Conservation (phyloP, 2,113 vertebrate genomes). For the Malurus alboscapulatus region DNA sequence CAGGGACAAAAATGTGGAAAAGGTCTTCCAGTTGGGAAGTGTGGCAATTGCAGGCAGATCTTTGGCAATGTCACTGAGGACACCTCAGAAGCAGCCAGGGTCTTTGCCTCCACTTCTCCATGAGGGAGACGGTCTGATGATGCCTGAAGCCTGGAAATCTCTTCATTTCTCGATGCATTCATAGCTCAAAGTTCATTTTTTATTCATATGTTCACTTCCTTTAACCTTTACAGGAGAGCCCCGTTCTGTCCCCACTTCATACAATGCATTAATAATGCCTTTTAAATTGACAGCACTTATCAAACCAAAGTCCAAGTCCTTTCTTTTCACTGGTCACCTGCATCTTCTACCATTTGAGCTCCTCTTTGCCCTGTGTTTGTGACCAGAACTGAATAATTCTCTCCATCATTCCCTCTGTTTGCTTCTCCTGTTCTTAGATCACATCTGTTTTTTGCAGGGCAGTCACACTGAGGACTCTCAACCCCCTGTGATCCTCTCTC, state of each 20-base stretch:
- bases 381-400: not conserved
- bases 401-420: not conserved
- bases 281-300: not conserved
- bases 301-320: not conserved
- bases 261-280: not conserved
- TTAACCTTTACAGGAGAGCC: not conserved
- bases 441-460: not conserved
- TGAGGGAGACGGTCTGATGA: not conserved
- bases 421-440: not conserved
- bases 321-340: not conserved
- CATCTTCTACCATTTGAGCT: not conserved
- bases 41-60: not conserved
- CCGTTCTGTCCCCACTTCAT: not conserved
- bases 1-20: not conserved
- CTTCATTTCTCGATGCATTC: not conserved
- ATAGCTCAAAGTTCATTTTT: not conserved
- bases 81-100: not conserved
- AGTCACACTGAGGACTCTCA: not conserved
- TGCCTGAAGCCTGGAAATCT: not conserved
- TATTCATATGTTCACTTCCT: not conserved
- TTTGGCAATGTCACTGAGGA: not conserved
- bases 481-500: not conserved
- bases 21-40: not conserved
- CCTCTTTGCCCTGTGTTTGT: not conserved
- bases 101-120: not conserved